These are phyloP conservation scores for Platyscapa corneri DNA, from an alignment of 1,140 invertebrate genomes.

Conservation along the genomic window DNA sequence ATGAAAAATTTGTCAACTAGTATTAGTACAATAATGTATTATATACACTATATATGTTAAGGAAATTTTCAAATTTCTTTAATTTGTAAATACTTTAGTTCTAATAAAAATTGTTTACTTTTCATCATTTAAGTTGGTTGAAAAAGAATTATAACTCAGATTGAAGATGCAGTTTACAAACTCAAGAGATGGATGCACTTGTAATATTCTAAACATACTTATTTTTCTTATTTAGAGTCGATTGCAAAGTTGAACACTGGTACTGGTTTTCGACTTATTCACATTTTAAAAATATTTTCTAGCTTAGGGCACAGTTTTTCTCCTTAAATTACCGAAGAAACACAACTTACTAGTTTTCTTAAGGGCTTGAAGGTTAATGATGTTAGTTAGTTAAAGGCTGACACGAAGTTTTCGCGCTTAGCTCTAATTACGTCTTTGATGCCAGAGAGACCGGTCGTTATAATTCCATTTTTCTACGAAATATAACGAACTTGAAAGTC, in stretches of 20 bases:
- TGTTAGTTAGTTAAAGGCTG: slow-evolving; percentile 22
- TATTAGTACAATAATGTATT: no score
- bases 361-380: background rate
- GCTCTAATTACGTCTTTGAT: slow-evolving; percentile 27
- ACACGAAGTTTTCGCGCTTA: background rate
- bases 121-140: background rate
- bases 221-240: background rate
- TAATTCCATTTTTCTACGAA: slow-evolving; percentile 21
- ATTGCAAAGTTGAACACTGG: background rate
- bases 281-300: no score
- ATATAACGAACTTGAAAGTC: background rate
- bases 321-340: background rate
- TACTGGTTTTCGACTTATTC: background rate
- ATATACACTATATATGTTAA: no score
- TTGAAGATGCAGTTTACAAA: background rate
- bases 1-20: no score
- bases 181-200: background rate
- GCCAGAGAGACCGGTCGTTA: background rate
- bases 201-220: slow-evolving; percentile 14
- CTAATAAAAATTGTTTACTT: background rate
- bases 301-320: background rate
- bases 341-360: slow-evolving; percentile 12
- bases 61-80: no score
- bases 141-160: background rate
- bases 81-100: background rate